These are phyloP conservation scores for Forbesichthys agassizii DNA, from an alignment of 2,113 vertebrate genomes.

Conservation along the genomic window DNA sequence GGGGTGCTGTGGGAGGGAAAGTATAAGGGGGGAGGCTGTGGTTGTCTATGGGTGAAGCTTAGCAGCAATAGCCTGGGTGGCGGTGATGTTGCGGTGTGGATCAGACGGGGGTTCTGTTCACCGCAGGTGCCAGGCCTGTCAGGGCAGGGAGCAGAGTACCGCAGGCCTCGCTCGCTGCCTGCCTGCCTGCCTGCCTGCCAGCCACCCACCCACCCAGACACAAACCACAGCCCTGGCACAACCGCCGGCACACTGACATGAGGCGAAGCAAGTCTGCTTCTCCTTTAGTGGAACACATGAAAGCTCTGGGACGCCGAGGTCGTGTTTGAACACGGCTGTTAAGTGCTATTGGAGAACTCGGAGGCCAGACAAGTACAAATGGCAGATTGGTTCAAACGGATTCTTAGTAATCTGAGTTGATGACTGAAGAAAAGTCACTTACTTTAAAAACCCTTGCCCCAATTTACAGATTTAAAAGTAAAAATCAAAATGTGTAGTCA, in stretches of 20 bases:
- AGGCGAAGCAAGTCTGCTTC: conserved; percentile 54
- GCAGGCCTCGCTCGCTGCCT: neutral
- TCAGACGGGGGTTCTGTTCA: conserved; percentile 48
- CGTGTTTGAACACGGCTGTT: conserved; percentile 40
- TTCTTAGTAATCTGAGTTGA: conserved; percentile 25
- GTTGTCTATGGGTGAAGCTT: conserved; percentile 45
- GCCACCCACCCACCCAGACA: conserved; percentile 32
- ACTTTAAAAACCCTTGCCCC: neutral
- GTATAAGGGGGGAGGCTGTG: conserved; percentile 42
- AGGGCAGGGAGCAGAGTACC: conserved; percentile 22
- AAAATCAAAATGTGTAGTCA: neutral
- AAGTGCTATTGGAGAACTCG: conserved; percentile 27
- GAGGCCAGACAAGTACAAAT: conserved; percentile 15
- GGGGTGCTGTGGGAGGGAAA: conserved; percentile 6
- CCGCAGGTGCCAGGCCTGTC: conserved; percentile 65
- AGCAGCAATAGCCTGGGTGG: conserved; percentile 31
- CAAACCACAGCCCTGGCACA: conserved; percentile 49
- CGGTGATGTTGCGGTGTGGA: conserved; percentile 53
- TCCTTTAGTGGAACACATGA: conserved; percentile 49
- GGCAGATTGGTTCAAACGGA: conserved; percentile 35
- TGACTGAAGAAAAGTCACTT: neutral
- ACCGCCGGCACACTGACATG: conserved; percentile 35
- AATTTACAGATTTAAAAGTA: neutral
- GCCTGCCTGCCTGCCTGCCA: neutral
- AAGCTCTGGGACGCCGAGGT: conserved; percentile 35